Evolutionary conservation across 2,888 invertebrate genomes (phyloP).

Genomic region (Creontiades dilutus): DNA sequence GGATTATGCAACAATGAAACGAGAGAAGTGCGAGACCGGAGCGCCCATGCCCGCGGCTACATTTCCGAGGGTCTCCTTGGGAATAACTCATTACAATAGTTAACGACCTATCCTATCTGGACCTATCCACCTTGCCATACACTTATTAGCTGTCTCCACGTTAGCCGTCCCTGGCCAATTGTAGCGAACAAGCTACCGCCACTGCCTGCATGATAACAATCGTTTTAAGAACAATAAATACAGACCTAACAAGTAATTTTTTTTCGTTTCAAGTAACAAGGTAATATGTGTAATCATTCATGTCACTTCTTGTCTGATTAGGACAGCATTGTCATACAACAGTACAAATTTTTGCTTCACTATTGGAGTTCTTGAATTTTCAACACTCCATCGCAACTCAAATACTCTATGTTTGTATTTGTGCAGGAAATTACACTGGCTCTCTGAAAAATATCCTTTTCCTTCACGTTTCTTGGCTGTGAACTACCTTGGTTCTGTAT

Average conservation of each 20-base stretch:
- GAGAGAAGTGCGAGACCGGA: constrained; percentile 34
- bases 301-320: too few species aligned
- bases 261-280: too few species aligned
- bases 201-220: constrained; percentile 17
- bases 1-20: constrained; percentile 32
- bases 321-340: too few species aligned
- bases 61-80: constrained; percentile 11
- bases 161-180: neutral
- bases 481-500: too few species aligned
- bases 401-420: too few species aligned
- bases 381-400: too few species aligned
- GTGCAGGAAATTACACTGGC: too few species aligned
- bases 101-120: constrained; percentile 15
- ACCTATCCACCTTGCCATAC: constrained; percentile 27
- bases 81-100: constrained; percentile 42
- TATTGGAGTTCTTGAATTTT: too few species aligned
- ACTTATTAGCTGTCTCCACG: constrained; percentile 6
- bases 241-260: neutral
- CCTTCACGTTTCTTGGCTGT: too few species aligned
- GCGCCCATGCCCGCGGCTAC: constrained; percentile 14
- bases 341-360: too few species aligned
- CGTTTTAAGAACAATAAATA: neutral
- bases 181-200: neutral
- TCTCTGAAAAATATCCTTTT: too few species aligned
- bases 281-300: too few species aligned